Evolutionary conservation across 30 jellyfish, hydroid and myxozoan genomes (phyloP), one percentile per base, ranked within the genome.

Genomic region (Cassiopea andromeda): DNA sequence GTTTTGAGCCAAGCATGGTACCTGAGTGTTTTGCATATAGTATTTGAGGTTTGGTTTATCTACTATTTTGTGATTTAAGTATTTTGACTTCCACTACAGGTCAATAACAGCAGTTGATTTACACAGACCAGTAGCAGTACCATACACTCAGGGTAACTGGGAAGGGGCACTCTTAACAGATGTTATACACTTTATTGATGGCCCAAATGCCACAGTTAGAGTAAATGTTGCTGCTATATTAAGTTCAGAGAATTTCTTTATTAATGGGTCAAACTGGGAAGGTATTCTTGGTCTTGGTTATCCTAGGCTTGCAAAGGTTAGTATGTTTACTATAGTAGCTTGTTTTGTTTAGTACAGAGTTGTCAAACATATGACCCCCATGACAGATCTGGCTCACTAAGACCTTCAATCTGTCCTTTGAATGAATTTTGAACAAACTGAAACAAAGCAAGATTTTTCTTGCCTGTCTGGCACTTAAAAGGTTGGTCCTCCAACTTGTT

Each of bases 111-210:
- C 81, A 60, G 94, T 85, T 60, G 98, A 92, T 76, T 69, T 91
- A n/a, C 94, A 94, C 48, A 69, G 98, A 67, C 94, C 98, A 4
- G 99, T 97, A n/a, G 99, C 98, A 44, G 99, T 97, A 8, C 99
- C 99, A 13, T 97, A 97, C 81, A 97, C 99, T 44, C 99, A 97
- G 78, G 99, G 99, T 4, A 93, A 97, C 73, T 97, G 99, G 99
- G 97, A 93, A 85, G 99, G 99, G 6, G 94, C 89, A 47, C 93
- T 97, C 47, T 98, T 94, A 8, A 78, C 98, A 12, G 99, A 97
- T 93, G 84, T 93, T 48, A 87, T 97, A 15, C 88, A 85, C 44
- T 97, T 97, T 73, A 85, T 92, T 85, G 98, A 92, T 90, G 98
- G 97, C 6, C 97, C 98, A 43, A 97, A 92, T 92, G 98, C 98